Base-by-base conservation (phyloP, 1,140 invertebrate genomes). In the Micrasema longulum region DNA sequence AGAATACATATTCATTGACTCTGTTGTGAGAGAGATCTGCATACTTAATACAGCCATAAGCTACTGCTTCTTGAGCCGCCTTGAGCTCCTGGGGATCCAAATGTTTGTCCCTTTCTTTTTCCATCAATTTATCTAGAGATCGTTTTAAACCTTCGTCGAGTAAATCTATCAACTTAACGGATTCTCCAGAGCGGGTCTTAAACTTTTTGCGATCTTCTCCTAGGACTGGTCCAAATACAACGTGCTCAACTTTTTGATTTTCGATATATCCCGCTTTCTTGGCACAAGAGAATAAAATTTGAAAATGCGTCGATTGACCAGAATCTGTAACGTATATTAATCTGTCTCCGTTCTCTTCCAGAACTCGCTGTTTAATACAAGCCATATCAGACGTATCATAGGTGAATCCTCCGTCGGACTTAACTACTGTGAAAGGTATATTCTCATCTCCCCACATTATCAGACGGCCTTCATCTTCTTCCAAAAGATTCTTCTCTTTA, bases 121-220 rank as follows among this genome's bases (percentile, higher is more conserved):
- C 96, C 68, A 89, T 86, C 7, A 99, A 84, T 80, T 97, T 99
- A 48, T 94, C 91, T 64, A 92, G 81, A 7, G 96, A 88, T 67
- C 95, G 87, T 72, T 90, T 92, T 20, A 98, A 79, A 53, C 97
- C 98, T 89, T 99, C 98, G 79, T 99, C 92, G 5, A 99, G 84
- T n/a, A 99, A 85, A 76, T 98, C 94, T 9, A 88, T 87, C 0
- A 99, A 84, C 74, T 94, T 91, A 0, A 99, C 91, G 6, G 97
- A 98, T 75, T 99, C 97, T 5, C 98, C 97, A 31, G 97, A 99
- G 63, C 98, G 88, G 0, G 98, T 99, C 86, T 99, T 99, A 79
- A 99, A 99, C 83, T 99, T 99, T 80, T 99, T 99, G 81, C 95
- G 97, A 85, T 99, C 97, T 85, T 98, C 97, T 14, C 98, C 98